phyloP scores from a whole-genome alignment of 2,888 invertebrate species.

The Tipula vernalis region DNA sequence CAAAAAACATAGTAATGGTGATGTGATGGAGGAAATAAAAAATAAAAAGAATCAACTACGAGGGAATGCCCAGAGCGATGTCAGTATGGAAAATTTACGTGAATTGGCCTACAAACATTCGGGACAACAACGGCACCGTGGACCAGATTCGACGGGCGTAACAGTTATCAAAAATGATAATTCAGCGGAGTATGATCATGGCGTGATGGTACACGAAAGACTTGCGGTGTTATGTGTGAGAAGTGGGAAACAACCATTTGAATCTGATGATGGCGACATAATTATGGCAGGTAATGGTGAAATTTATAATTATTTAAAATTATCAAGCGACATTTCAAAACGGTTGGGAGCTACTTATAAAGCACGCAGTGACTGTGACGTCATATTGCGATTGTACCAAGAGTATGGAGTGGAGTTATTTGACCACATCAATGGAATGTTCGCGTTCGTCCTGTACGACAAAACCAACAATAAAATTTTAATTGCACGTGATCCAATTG shows the following conservation, averaged over 20 bases:
- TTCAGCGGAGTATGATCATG: conserved; percentile 20
- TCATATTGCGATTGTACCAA: conserved; percentile 31
- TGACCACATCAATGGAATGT: conserved; percentile 32
- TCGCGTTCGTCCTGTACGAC: conserved; percentile 31
- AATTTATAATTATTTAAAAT: conserved; percentile 32
- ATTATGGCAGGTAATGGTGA: conserved; percentile 33
- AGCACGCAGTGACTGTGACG: conserved; percentile 33
- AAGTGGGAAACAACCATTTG: conserved; percentile 30
- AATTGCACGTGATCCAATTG: conserved; percentile 33
- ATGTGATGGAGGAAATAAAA: background rate
- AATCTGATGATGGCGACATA: conserved; percentile 25
- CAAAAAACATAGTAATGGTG: background rate
- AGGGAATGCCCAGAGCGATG: background rate
- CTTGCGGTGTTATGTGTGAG: conserved; percentile 29
- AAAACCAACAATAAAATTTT: conserved; percentile 25
- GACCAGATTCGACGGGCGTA: conserved; percentile 32
- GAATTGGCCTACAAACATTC: conserved; percentile 32
- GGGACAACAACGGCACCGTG: conserved; percentile 30
- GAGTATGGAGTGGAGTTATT: conserved; percentile 27
- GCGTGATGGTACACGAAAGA: conserved; percentile 31
- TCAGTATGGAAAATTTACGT: conserved; percentile 23
- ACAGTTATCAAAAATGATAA: conserved; percentile 19
- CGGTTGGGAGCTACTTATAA: conserved; percentile 24
- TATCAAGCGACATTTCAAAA: conserved; percentile 27
- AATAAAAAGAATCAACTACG: background rate